Evolutionary conservation across 2,797 vertebrate species (phyloP).

Genomic region (Phataginus tetradactyla): DNA sequence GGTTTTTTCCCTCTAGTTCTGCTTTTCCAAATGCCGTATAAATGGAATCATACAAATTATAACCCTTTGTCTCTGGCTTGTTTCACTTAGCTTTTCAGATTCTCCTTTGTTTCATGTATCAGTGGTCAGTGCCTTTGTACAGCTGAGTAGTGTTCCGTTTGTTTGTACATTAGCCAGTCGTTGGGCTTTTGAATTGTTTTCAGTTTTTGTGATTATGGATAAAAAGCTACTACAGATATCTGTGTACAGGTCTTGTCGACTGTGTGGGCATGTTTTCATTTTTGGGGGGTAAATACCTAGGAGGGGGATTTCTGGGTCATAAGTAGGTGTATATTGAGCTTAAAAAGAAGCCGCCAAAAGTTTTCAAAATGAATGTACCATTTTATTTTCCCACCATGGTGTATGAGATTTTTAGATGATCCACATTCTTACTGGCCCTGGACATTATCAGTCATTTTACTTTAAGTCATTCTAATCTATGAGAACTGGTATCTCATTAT

Average conservation of each 20-base stretch:
- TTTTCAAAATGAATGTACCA: not conserved
- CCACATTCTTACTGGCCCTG: not conserved
- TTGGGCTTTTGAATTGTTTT: not conserved
- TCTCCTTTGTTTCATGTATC: not conserved
- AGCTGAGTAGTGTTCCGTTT: not conserved
- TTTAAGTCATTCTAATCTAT: not conserved
- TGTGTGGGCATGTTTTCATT: not conserved
- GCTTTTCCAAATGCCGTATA: not conserved
- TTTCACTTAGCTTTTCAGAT: constrained; percentile 2
- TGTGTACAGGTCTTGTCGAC: not conserved
- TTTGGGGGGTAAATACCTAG: not conserved
- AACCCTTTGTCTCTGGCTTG: not conserved
- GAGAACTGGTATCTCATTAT: not conserved
- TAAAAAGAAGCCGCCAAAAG: not conserved
- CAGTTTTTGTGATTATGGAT: not conserved
- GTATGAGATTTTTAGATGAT: not conserved
- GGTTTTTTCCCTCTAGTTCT: not conserved
- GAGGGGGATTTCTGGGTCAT: not conserved
- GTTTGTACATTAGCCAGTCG: not conserved
- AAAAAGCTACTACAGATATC: not conserved
- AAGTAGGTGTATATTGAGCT: not conserved
- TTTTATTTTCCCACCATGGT: not conserved
- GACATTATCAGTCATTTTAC: not conserved
- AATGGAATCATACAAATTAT: not conserved
- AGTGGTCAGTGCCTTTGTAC: not conserved